Conservation (phyloP, 2,113 vertebrate species). For the Cyprinodon brontotheroides region DNA sequence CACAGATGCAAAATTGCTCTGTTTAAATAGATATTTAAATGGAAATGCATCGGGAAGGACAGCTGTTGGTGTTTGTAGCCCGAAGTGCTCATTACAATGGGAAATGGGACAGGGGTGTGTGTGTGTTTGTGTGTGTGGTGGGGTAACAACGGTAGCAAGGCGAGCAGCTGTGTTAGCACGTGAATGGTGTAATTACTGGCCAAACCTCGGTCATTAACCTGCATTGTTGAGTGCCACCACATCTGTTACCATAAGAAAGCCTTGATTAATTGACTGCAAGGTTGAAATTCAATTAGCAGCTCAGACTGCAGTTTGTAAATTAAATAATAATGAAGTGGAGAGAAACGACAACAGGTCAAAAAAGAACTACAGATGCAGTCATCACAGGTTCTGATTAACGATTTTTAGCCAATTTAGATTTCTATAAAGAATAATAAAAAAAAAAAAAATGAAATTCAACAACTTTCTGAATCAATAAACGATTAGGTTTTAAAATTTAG, state of each 20-base stretch:
- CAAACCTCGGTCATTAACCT: conserved; percentile 89
- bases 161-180: conserved; percentile 91
- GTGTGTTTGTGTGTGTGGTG: conserved; percentile 5
- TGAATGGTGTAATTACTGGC: conserved; percentile 92
- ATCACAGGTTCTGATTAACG: not conserved
- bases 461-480: too few species aligned
- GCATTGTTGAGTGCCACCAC: conserved; percentile 87
- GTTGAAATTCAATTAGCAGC: conserved; percentile 89
- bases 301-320: conserved; percentile 83
- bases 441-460: too few species aligned
- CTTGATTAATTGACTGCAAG: conserved; percentile 91
- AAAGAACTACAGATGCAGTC: not conserved
- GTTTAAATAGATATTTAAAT: conserved; percentile 78
- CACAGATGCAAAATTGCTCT: conserved; percentile 65
- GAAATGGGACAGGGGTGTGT: conserved; percentile 83
- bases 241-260: conserved; percentile 96
- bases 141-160: conserved; percentile 81
- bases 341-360: conserved; percentile 13
- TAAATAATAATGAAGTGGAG: conserved; percentile 84
- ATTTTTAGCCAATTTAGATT: not conserved
- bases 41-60: conserved; percentile 77
- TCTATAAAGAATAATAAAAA: too few species aligned
- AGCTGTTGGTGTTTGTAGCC: conserved; percentile 85
- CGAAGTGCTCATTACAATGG: conserved; percentile 89
- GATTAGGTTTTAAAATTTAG: too few species aligned